Evolutionary conservation across 64 coral and sea anemone genomes (phyloP), one percentile per base, ranked within the genome.

Genomic region (Pachyseris speciosa): DNA sequence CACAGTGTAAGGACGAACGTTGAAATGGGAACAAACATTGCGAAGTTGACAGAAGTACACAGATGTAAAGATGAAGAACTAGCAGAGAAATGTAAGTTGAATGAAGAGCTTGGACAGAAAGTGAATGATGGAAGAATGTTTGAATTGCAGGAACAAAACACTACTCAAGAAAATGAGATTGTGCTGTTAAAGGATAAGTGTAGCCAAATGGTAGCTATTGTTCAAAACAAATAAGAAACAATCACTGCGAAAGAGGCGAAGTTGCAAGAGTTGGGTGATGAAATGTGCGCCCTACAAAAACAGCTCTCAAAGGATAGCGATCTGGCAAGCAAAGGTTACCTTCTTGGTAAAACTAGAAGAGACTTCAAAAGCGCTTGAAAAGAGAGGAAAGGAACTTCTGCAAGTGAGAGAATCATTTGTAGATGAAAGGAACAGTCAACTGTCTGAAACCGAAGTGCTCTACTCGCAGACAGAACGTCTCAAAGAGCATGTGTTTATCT

Each of bases 371-470:
- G 41, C 17, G 68, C 41, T 90, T 42, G 64, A 64, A 3, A 16
- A 19, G 15, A 90, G 68, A 76, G 87, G 66, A 79, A 88, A 74
- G 20, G 50, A 53, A 74, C 13, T 90, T 27, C 13, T 60, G 16
- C 69, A 88, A 75, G 11, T 30, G 16, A 22, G 11, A 11, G 50
- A 88, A 28, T 8, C 20, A 37, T 27, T 74, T 53, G 50, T 74
- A 30, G 26, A 10, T 28, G 30, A 51, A 12, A 72, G 38, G 19
- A 70, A 17, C 22, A 64, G 26, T 6, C 68, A 51, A 19, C 83
- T 52, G 24, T 69, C 64, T 19, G 29, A 67, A 4, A 22, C 64
- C 12, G 83, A 74, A 11, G n/a, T 10, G 40, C 22, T 13, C 11
- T 44, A 8, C 70, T 43, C 45, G 22, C 20, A 81, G 41, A 9